Evolutionary conservation across 2,113 vertebrate species (phyloP), one percentile per base, ranked within the genome.

Genomic region (Pimephales promelas): DNA sequence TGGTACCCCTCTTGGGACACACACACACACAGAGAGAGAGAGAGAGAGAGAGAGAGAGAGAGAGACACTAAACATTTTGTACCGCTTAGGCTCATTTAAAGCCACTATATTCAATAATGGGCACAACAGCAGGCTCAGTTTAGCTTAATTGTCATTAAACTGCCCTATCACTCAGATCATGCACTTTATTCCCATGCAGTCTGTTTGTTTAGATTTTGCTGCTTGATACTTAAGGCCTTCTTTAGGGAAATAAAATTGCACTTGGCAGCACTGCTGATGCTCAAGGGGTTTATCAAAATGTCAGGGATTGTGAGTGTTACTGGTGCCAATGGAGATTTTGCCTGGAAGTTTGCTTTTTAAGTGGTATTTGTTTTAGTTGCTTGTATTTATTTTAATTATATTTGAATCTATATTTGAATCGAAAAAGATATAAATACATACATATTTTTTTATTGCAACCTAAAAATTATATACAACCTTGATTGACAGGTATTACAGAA

Each of bases 81-180:
- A 45, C 74, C 57, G 26, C 83, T 66, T 84, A 59, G 64, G 68
- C 84, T 40, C 81, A 86, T 92, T 91, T 90, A 90, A 81, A 70
- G 47, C 45, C 62, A 81, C 43, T 81, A 22, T 40, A 87, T 91
- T 89, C 84, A 90, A 89, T 93, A 90, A 86, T 86, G 49, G 86
- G 83, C 66, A 70, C 79, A 70, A 56, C 68, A 87, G 86, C 81
- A 77, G 82, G n/a, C 54, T 34, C 52, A 26, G 22, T 86, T 83
- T 61, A 71, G 73, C 68, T 18, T n/a, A 34, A 43, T 59, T 78
- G 49, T 73, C 26, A 62, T 49, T 64, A 73, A 80, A 66, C 57
- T 49, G 49, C 52, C 75, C 34, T 74, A 66, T 84, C 82, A 28
- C 7, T 68, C 47, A 24, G 49, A 79, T 84, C 49, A 84, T 79